Evolutionary conservation across 2,888 invertebrate species (phyloP).

Genomic region (Idaea dimidiata): DNA sequence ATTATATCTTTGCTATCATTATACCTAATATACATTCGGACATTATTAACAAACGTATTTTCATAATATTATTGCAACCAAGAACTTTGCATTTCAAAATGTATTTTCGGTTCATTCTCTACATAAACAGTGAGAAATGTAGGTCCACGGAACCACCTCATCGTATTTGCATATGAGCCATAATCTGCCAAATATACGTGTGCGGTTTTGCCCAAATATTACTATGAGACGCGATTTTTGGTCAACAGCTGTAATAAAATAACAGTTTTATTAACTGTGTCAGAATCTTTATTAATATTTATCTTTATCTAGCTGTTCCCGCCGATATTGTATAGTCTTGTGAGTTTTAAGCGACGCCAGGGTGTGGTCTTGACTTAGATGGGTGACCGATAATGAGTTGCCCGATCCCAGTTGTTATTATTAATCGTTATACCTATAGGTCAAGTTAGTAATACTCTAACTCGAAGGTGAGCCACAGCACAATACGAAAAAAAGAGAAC

Average conservation of each 20-base stretch:
- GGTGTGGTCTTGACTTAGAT: no score
- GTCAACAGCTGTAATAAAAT: conserved; percentile 22
- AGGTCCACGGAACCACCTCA: conserved; percentile 19
- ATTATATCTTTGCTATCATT: no score
- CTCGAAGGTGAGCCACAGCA: no score
- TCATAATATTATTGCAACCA: not conserved
- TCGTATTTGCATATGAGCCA: conserved; percentile 26
- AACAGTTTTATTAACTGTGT: conserved; percentile 23
- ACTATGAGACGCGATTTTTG: conserved; percentile 22
- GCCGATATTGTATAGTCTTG: not conserved
- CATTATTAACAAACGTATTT: no score
- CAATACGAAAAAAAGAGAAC: no score
- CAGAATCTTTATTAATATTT: not conserved
- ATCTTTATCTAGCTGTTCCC: not conserved
- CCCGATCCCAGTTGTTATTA: no score
- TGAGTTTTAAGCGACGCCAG: no score
- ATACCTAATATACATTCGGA: no score
- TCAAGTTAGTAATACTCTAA: no score
- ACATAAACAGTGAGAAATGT: conserved; percentile 23
- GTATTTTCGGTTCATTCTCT: conserved; percentile 11
- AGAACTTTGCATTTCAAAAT: not conserved
- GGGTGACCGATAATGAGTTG: no score
- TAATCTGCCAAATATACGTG: conserved; percentile 18
- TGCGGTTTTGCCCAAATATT: conserved; percentile 18
- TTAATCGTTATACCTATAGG: no score